Conservation (phyloP, 1,140 invertebrate genomes). For the Ctenoplectra terminalis region DNA sequence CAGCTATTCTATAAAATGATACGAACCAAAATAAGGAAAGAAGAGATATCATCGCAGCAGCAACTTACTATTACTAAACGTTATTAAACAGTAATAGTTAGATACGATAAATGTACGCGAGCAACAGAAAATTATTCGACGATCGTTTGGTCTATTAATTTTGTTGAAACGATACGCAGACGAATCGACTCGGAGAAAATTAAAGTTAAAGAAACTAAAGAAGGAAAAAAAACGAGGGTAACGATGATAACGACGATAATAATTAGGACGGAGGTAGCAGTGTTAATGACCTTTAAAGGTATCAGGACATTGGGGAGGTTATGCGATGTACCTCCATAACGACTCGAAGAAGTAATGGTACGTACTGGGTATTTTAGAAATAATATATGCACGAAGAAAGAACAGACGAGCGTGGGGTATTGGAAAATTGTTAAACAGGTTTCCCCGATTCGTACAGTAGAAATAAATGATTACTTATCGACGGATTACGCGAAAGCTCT, state of each 20-base stretch:
- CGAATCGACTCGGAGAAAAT: background rate
- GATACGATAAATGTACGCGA: slow-evolving; percentile 2
- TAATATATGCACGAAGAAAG: background rate
- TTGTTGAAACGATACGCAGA: background rate
- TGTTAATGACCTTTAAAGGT: slow-evolving; percentile 62
- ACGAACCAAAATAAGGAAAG: slow-evolving; percentile 12
- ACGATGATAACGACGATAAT: background rate
- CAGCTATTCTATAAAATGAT: slow-evolving; percentile 58
- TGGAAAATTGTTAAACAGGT: background rate
- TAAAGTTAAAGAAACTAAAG: background rate
- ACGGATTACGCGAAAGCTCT: background rate
- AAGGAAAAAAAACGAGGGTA: background rate
- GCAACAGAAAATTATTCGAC: background rate
- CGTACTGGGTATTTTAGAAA: slow-evolving; percentile 21
- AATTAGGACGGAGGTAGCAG: background rate
- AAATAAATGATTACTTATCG: background rate
- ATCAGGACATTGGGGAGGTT: slow-evolving; percentile 53
- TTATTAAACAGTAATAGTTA: too few species aligned
- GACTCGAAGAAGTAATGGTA: background rate
- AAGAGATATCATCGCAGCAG: background rate
- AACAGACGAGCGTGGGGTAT: background rate
- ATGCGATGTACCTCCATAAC: slow-evolving; percentile 51
- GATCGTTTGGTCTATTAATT: background rate
- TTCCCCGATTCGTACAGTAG: background rate
- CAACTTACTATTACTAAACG: background rate